phyloP scores from a whole-genome alignment of 2,797 vertebrate genomes.

The Diglossa cyanea region DNA sequence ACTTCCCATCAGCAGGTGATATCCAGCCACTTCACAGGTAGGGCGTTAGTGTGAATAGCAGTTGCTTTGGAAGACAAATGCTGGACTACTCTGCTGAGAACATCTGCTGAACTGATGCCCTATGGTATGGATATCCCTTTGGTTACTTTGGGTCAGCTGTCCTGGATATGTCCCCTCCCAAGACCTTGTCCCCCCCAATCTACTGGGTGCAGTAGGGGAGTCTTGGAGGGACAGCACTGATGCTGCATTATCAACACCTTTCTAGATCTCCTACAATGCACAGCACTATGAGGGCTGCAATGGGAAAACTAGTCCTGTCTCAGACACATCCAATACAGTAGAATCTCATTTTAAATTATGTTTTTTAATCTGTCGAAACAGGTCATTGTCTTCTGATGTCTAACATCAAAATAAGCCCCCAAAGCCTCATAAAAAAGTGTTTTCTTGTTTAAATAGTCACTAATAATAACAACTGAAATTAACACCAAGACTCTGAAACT shows the following conservation, averaged over 20 bases:
- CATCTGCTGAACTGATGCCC: neutral
- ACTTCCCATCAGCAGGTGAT: neutral
- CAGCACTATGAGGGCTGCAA: neutral
- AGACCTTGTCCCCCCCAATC: neutral
- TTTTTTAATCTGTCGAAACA: neutral
- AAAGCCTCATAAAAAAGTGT: neutral
- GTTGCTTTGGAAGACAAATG: neutral
- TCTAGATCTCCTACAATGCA: neutral
- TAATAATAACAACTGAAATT: neutral
- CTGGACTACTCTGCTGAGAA: neutral
- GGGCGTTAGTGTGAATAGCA: neutral
- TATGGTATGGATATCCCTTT: neutral
- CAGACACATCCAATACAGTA: neutral
- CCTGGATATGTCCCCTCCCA: neutral
- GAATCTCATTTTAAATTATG: neutral
- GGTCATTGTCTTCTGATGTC: neutral
- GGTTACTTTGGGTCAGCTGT: neutral
- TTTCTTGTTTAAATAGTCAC: neutral
- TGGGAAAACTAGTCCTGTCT: neutral
- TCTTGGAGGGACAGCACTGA: neutral
- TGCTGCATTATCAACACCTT: neutral
- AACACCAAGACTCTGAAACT: neutral
- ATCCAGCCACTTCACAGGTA: neutral
- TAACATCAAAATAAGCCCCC: neutral
- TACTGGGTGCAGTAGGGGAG: neutral